Evolutionary conservation across 2,113 vertebrate species (phyloP), one percentile per base, ranked within the genome.

Genomic region (Sarotherodon lohbergeri): DNA sequence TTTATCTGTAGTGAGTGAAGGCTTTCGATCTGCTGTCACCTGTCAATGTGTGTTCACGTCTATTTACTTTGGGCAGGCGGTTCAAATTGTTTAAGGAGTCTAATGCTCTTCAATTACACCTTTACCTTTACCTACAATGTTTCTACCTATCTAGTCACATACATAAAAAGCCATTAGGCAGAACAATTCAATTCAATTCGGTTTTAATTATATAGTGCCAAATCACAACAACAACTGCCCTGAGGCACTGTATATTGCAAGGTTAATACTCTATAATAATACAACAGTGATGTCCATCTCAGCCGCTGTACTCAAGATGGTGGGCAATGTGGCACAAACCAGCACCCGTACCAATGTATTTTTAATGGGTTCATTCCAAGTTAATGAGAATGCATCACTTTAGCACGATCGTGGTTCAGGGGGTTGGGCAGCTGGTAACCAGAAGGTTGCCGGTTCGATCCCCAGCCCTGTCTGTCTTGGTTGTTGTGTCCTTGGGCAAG

Each of bases 221-320:
- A 34, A 63, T 19, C 16, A 19, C 59, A 34, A 63, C 55, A 57
- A 57, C 59, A 63, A 61, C 59, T 61, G 16, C 29, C 3, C 59
- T 0, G 9, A 61, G 29, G 9, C 59, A 61, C 59, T 27, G 54
- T 56, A 27, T 27, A 56, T 4, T 56, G 6, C 27, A 56, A 56
- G 55, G 55, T 56, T 13, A 56, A 27, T 22, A 56, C 11, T 0
- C 54, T 34, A 19, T 63, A 63, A 63, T 63, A 63, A 34, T n/a
- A 63, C 32, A 63, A 11, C 59, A 11, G 2, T 13, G 4, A 66
- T n/a, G 34, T 36, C 1, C 10, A 66, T n/a, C 34, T 66, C 61
- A 39, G 10, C 0, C 0, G 1, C 32, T 5, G 10, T 36, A 36
- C 6, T 36, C 36, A 36, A 36, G 36, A 36, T 66, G 17, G 34